Evolutionary conservation across 2,113 vertebrate species (phyloP).

Genomic region (Bos indicus): DNA sequence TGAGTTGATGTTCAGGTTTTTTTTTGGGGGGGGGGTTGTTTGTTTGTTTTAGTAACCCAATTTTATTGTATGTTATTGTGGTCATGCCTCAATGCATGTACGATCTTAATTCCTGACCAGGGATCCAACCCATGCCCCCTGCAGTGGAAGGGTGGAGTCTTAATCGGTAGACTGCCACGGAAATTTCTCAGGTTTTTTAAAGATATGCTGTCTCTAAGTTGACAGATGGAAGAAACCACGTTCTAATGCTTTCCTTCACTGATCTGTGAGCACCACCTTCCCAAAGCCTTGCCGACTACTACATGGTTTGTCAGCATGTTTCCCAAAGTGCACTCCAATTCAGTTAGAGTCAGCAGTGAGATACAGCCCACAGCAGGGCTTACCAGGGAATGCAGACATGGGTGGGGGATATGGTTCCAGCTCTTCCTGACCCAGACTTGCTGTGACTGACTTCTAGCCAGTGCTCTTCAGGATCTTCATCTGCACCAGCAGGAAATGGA

Average conservation of each 20-base stretch:
- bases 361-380: neutral
- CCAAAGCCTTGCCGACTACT: neutral
- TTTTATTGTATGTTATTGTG: neutral
- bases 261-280: neutral
- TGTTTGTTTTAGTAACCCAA: neutral
- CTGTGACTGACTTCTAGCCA: neutral
- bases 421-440: neutral
- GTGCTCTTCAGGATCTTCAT: neutral
- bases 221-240: neutral
- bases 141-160: neutral
- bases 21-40: neutral
- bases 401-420: neutral
- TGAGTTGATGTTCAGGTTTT: neutral
- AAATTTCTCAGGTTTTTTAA: neutral
- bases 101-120: neutral
- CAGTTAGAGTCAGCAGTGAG: neutral
- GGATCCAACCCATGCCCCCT: neutral
- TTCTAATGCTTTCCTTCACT: neutral
- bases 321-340: neutral
- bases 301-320: neutral
- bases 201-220: neutral
- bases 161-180: neutral
- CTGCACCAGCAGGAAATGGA: neutral
- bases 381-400: neutral
- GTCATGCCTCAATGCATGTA: neutral